Base-by-base conservation (phyloP, 2,113 vertebrate genomes). In the Cynocephalus volans region DNA sequence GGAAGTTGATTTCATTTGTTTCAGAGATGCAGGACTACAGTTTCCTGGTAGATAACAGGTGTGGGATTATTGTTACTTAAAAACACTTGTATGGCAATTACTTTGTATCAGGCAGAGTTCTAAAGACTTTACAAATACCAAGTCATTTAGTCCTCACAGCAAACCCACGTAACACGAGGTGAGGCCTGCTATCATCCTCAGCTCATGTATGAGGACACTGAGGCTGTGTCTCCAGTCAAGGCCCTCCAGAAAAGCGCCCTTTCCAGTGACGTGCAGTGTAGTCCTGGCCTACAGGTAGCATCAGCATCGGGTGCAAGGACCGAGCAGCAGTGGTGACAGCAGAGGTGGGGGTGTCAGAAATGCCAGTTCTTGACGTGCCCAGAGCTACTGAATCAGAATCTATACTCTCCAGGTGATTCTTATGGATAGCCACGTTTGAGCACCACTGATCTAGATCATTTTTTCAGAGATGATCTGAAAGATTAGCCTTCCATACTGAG, bases 151-250 rank as follows among this genome's bases (percentile, higher is more conserved):
- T 50, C 33, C 23, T 48, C 41, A 69, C n/a, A 33, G 60, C 19
- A 86, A 54, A 67, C 12, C 41, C 67, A 33, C 18, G 52, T 7
- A 17, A 3, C 33, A 54, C 12, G 56, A 15, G 6, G 62, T 31
- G 14, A 48, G 31, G 65, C 41, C 41, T 41, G 24, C 67, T 54
- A 75, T 12, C 36, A 58, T 28, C 93, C 54, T 70, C 10, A 36
- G 15, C 67, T 93, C 17, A 3, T 8, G 7, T 12, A 18, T 2
- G 1, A 69, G 17, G 54, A 41, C 0, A 0, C 36, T 6, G 18
- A 83, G 64, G 33, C 58, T 93, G 14, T 72, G 50, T 86, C 48
- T 87, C 60, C 8, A 6, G 48, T 52, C 33, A 45, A 50, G 67
- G 24, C 15, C 33, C 33, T 48, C 9, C 50, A 45, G 31, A 41